These are phyloP conservation scores for Pao palembangensis DNA, from an alignment of 2,113 vertebrate genomes.

Conservation along the genomic window DNA sequence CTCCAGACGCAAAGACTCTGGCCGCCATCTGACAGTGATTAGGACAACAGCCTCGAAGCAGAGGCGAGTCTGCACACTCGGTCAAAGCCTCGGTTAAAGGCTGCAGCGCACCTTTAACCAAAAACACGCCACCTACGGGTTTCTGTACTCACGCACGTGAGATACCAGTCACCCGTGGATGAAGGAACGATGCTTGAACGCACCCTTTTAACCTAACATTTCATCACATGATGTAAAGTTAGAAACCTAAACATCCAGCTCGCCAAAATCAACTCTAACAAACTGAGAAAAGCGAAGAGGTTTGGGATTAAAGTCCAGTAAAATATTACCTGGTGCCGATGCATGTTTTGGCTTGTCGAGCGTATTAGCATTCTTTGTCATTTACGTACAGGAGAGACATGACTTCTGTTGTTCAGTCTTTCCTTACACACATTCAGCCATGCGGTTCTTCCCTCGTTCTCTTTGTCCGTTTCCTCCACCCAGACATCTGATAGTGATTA, in stretches of 20 bases:
- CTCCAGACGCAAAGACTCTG: slow-evolving; percentile 63
- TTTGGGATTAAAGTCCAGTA: background rate
- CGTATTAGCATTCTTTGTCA: background rate
- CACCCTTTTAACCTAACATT: background rate
- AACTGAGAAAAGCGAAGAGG: background rate
- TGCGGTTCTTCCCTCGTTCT: background rate
- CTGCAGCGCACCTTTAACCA: slow-evolving; percentile 55
- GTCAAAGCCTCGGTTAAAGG: no score
- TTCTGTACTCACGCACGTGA: slow-evolving; percentile 9
- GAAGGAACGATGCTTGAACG: background rate
- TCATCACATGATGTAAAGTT: no score
- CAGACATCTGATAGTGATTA: slow-evolving; percentile 82
- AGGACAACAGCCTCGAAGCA: slow-evolving; percentile 35
- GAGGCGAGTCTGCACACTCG: slow-evolving; percentile 46
- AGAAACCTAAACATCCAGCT: no score
- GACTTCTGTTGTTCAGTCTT: background rate
- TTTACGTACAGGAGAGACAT: slow-evolving; percentile 5
- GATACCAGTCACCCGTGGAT: slow-evolving; percentile 23
- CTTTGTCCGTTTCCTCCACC: slow-evolving; percentile 39
- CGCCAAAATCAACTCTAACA: background rate
- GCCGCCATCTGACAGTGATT: slow-evolving; percentile 72
- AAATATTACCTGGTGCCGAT: background rate
- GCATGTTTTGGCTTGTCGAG: background rate
- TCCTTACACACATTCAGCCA: slow-evolving; percentile 9
- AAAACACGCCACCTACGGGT: slow-evolving; percentile 56